These are phyloP conservation scores for Salminus brasiliensis DNA, from an alignment of 2,113 vertebrate species.

Conservation along the genomic window DNA sequence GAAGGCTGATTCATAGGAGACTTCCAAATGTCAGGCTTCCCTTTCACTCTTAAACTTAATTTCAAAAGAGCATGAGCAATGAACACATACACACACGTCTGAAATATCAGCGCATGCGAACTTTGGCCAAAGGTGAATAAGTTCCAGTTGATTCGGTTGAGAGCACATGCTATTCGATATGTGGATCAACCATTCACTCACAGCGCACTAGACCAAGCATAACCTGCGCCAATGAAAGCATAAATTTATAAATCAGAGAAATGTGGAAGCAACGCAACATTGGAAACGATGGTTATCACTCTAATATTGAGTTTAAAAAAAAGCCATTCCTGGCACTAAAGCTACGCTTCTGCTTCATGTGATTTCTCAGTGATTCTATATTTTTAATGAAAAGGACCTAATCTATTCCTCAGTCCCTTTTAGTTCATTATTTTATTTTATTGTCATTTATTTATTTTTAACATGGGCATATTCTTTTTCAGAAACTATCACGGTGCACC, in stretches of 20 bases:
- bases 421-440: too few species aligned
- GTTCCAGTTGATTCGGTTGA: neutral
- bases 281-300: neutral
- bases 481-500: too few species aligned
- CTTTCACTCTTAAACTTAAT: conserved; percentile 24
- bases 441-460: too few species aligned
- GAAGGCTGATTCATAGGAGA: conserved; percentile 31
- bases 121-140: conserved; percentile 6
- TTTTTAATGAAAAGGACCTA: too few species aligned
- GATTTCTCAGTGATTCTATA: too few species aligned
- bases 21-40: conserved; percentile 45
- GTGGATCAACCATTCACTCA: neutral
- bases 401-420: too few species aligned
- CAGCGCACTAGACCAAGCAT: neutral
- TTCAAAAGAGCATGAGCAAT: conserved; percentile 19
- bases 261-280: neutral
- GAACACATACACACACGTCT: neutral
- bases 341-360: too few species aligned
- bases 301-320: too few species aligned
- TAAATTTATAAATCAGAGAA: neutral
- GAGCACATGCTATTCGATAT: neutral
- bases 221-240: neutral
- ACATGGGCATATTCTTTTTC: too few species aligned
- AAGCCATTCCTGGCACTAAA: too few species aligned
- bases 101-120: conserved; percentile 25